Evolutionary conservation across 2,113 vertebrate genomes (phyloP).

Genomic region (Harpagus bidentatus): DNA sequence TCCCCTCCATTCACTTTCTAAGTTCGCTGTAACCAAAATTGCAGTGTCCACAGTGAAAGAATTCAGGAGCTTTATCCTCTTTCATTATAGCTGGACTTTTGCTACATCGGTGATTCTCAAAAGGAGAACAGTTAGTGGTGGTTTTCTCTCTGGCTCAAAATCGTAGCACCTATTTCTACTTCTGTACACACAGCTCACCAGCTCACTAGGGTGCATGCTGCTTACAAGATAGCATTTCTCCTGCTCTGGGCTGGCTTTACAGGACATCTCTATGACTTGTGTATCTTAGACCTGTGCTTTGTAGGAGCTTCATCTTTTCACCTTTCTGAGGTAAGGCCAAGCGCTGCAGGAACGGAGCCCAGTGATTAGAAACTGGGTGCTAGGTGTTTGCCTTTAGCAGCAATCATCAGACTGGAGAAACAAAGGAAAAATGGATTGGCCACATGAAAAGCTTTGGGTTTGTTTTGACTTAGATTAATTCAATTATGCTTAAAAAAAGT

Average conservation of each 20-base stretch:
- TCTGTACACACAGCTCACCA: not conserved
- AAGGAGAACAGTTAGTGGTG: not conserved
- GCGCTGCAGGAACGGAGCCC: not conserved
- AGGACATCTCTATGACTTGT: not conserved
- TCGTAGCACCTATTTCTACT: not conserved
- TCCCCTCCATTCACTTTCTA: constrained; percentile 22
- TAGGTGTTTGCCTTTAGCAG: not conserved
- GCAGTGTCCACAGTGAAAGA: not conserved
- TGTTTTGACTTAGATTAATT: constrained; percentile 42
- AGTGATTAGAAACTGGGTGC: not conserved
- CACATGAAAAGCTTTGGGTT: not conserved
- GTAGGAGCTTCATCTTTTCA: not conserved
- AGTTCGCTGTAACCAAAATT: constrained; percentile 33
- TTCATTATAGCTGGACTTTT: constrained; percentile 11
- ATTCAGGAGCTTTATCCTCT: not conserved
- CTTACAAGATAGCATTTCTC: not conserved
- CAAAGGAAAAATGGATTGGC: not conserved
- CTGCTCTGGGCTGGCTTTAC: not conserved
- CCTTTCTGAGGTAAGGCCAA: not conserved
- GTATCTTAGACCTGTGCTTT: not conserved
- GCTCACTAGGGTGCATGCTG: not conserved
- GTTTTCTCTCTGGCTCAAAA: not conserved
- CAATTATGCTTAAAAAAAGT: not conserved
- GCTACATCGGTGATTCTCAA: not conserved
- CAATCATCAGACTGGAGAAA: not conserved